Evolutionary conservation across 2,113 vertebrate genomes (phyloP).

Genomic region (Pteruthius melanotis): DNA sequence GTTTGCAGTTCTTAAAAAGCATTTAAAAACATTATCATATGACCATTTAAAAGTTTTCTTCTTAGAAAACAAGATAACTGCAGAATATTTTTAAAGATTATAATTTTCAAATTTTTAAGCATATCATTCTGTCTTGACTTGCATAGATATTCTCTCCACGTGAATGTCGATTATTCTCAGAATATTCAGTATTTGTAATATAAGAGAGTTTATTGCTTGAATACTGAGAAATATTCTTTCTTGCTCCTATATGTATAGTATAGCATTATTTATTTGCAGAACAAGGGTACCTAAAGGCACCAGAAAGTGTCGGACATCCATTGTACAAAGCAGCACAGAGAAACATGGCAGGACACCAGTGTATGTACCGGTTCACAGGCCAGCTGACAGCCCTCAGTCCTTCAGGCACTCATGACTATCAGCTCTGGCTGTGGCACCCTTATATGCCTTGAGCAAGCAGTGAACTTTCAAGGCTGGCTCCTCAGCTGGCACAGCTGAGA

Average conservation of each 20-base stretch:
- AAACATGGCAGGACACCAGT: not conserved
- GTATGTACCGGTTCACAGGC: not conserved
- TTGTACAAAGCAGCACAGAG: not conserved
- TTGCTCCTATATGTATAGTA: not conserved
- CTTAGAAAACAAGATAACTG: not conserved
- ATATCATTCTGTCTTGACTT: not conserved
- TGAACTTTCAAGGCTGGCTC: slow-evolving; percentile 26
- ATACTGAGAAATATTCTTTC: not conserved
- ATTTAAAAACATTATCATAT: not conserved
- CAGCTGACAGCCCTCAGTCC: not conserved
- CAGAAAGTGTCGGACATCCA: not conserved
- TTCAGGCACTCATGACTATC: not conserved
- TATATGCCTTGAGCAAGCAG: not conserved
- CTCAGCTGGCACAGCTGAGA: slow-evolving; percentile 24
- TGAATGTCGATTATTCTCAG: not conserved
- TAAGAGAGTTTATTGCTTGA: not conserved
- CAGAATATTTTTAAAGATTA: not conserved
- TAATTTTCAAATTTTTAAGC: not conserved
- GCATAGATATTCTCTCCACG: not conserved
- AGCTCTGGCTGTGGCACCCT: not conserved
- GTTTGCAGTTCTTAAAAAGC: not conserved
- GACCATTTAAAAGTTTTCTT: not conserved
- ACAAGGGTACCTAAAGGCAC: not conserved
- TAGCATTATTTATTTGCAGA: not conserved
- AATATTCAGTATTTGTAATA: not conserved